phyloP scores from a whole-genome alignment of 92 coral and sea anemone genomes.

The Epizoanthus ramosus region DNA sequence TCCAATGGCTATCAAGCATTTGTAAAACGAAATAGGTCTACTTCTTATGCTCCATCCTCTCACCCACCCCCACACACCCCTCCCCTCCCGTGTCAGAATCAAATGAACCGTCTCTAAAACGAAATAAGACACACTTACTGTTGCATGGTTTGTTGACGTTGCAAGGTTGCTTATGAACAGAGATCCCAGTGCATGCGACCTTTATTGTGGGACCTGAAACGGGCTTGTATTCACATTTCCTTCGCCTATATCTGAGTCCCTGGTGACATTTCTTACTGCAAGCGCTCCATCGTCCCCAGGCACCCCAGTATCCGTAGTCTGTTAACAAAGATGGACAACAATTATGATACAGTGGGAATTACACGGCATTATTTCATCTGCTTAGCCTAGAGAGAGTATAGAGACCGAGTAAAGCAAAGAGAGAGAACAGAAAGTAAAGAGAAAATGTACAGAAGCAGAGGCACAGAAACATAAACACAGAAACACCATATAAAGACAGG shows the following conservation, averaged over 20 bases:
- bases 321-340: neutral
- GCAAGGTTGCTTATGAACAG: conserved; percentile 7
- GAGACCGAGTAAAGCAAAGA: too few relatives aligned
- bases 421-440: too few relatives aligned
- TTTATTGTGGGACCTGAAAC: neutral
- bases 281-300: conserved; percentile 27
- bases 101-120: neutral
- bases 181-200: conserved; percentile 7
- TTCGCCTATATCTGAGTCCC: conserved; percentile 12
- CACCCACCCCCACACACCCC: too few relatives aligned
- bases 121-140: neutral
- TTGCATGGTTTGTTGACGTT: conserved; percentile 27
- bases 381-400: too few relatives aligned
- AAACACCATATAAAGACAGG: too few relatives aligned
- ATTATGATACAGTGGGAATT: neutral
- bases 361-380: too few relatives aligned
- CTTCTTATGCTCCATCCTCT: too few relatives aligned
- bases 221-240: neutral
- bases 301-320: conserved; percentile 32
- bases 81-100: too few relatives aligned
- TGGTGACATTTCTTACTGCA: conserved; percentile 32
- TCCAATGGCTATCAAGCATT: too few relatives aligned
- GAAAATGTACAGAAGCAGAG: too few relatives aligned
- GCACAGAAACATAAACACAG: too few relatives aligned
- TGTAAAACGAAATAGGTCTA: too few relatives aligned